Percentiles rank a stretch among this genome's conserved stretches.
Evolutionary conservation across 2,113 vertebrate species (phyloP).

Genomic region (Deroptyus accipitrinus): DNA sequence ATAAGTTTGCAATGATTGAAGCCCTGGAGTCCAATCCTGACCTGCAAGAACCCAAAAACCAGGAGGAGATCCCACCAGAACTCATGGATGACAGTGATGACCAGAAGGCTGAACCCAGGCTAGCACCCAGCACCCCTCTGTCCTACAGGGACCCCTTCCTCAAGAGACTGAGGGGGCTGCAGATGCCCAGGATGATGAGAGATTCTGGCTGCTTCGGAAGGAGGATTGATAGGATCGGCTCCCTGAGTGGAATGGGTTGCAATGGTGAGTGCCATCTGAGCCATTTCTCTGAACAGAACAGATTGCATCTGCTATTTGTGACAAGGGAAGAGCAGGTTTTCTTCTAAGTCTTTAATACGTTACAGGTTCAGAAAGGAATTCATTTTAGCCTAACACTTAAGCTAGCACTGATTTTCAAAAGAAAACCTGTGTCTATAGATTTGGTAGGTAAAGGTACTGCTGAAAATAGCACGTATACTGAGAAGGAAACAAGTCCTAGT

Average conservation of each 20-base stretch:
- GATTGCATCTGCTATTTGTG: fast-evolving
- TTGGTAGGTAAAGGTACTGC: not conserved
- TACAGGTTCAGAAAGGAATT: not conserved
- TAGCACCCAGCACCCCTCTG: not conserved
- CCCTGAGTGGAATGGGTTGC: conserved; percentile 87
- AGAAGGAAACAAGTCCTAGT: not conserved
- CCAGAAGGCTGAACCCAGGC: conserved; percentile 25
- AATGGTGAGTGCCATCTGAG: conserved; percentile 51
- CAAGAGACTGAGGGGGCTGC: conserved; percentile 69
- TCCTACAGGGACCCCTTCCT: conserved; percentile 65
- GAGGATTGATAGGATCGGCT: conserved; percentile 85
- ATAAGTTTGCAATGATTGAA: conserved; percentile 60
- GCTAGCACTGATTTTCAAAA: not conserved
- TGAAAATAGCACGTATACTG: fast-evolving
- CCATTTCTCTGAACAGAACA: fast-evolving
- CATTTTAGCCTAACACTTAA: not conserved
- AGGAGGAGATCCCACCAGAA: not conserved
- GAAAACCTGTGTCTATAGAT: not conserved
- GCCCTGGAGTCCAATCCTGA: conserved; percentile 20
- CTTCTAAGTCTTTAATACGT: not conserved
- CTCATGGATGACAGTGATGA: not conserved
- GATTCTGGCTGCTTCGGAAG: conserved; percentile 85
- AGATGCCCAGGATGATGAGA: conserved; percentile 53
- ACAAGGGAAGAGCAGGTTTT: not conserved
- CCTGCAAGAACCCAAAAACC: not conserved